Evolutionary conservation across 2,797 vertebrate species (phyloP).

Genomic region (Triplophysa bombifrons): DNA sequence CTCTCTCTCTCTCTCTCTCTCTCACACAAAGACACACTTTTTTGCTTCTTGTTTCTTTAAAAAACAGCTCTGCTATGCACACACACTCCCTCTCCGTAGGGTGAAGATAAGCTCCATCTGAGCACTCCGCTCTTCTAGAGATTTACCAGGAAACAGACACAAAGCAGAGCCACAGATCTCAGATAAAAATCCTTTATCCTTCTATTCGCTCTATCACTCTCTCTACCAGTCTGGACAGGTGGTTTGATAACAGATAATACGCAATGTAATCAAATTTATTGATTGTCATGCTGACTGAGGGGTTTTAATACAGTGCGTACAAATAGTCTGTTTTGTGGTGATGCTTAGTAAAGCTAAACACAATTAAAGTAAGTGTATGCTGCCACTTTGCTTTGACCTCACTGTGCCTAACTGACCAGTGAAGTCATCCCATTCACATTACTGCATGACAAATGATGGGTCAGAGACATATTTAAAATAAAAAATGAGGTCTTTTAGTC

Average conservation of each 20-base stretch:
- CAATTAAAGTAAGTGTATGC: constrained; percentile 42
- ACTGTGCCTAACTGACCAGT: constrained; percentile 52
- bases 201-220: constrained; percentile 2
- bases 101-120: constrained; percentile 37
- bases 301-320: constrained; percentile 45
- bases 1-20: neutral
- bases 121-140: constrained; percentile 18
- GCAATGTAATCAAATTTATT: constrained; percentile 31
- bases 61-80: neutral
- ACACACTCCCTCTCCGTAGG: neutral
- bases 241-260: constrained; percentile 23
- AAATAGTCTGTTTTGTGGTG: constrained; percentile 48
- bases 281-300: constrained; percentile 18
- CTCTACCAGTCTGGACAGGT: constrained; percentile 20
- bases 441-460: constrained; percentile 58
- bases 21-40: too few species aligned
- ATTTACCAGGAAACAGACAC: constrained; percentile 24
- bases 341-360: constrained; percentile 44
- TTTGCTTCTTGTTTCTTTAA: too few species aligned
- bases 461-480: constrained; percentile 32
- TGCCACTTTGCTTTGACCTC: constrained; percentile 50
- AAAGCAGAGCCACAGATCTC: constrained; percentile 22
- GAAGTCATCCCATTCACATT: constrained; percentile 58
- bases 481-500: constrained; percentile 9
- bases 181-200: constrained; percentile 35